Evolutionary conservation across 1,140 invertebrate species (phyloP).

Genomic region (Daktulosphaira vitifoliae): DNA sequence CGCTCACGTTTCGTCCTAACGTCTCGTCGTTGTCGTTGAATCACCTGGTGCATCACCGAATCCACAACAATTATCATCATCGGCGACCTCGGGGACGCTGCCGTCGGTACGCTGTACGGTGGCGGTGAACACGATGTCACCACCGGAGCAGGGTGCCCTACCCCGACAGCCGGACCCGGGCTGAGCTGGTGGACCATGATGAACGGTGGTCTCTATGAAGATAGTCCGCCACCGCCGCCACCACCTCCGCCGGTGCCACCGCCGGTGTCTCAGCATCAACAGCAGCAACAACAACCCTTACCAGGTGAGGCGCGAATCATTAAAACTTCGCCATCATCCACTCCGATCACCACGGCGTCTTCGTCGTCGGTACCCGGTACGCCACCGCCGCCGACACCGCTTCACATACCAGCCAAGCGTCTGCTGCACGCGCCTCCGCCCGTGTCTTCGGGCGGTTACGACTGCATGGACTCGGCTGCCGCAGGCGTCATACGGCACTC

Average conservation of each 20-base stretch:
- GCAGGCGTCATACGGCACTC: constrained; percentile 65
- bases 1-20: not conserved
- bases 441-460: constrained; percentile 43
- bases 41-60: constrained; percentile 28
- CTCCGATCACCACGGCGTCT: constrained; percentile 45
- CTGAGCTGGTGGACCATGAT: constrained; percentile 73
- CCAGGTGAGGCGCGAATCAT: constrained; percentile 19
- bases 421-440: constrained; percentile 49
- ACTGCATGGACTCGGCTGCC: constrained; percentile 51
- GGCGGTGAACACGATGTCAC: constrained; percentile 54
- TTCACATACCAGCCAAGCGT: constrained; percentile 76
- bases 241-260: constrained; percentile 49
- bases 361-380: constrained; percentile 60
- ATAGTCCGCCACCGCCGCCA: constrained; percentile 58
- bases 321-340: constrained; percentile 48
- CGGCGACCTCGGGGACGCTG: constrained; percentile 67
- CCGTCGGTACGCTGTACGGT: constrained; percentile 64
- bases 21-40: not conserved
- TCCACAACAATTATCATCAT: constrained; percentile 57
- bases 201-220: constrained; percentile 66
- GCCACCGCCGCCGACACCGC: constrained; percentile 60
- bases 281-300: too few relatives aligned
- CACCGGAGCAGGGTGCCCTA: constrained; percentile 60
- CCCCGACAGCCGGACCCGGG: constrained; percentile 59
- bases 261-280: constrained; percentile 35